A percentile compares a stretch with the other conserved stretches of the same genome.
Evolutionary conservation across 2,888 invertebrate species (phyloP).

Genomic region (Stenurella melanura): DNA sequence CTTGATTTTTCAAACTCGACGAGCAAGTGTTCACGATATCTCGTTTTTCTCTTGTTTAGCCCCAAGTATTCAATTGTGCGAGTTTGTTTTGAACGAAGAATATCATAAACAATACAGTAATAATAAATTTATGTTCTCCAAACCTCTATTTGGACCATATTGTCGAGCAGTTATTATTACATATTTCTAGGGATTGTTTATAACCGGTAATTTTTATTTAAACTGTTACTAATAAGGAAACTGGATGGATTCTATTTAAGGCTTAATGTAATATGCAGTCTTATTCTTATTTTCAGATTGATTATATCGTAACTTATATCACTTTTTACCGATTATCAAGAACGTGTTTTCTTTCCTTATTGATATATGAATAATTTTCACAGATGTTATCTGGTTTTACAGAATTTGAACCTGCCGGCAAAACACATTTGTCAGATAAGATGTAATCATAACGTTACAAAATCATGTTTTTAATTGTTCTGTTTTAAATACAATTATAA

Average conservation of each 20-base stretch:
- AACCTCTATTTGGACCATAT: constrained; percentile 16
- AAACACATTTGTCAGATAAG: constrained; percentile 23
- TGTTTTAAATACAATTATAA: no score
- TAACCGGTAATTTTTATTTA: constrained; percentile 43
- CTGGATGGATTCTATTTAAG: constrained; percentile 53
- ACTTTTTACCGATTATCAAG: constrained; percentile 29
- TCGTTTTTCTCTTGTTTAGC: constrained; percentile 36
- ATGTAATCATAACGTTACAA: constrained; percentile 19
- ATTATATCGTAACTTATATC: constrained; percentile 38
- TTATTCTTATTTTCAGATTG: constrained; percentile 46
- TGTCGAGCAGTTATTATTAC: constrained; percentile 46
- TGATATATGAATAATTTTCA: constrained; percentile 31
- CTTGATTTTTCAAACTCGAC: constrained; percentile 49
- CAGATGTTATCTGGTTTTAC: constrained; percentile 19
- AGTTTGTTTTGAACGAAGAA: constrained; percentile 27
- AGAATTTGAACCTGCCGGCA: constrained; percentile 8
- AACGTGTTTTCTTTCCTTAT: constrained; percentile 27
- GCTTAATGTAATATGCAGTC: constrained; percentile 44
- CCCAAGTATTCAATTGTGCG: constrained; percentile 9
- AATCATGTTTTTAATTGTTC: background rate
- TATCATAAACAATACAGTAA: constrained; percentile 26
- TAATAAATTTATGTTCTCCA: constrained; percentile 11
- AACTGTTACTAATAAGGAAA: constrained; percentile 58
- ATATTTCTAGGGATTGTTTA: constrained; percentile 45
- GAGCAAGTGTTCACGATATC: constrained; percentile 51